A percentile compares a stretch with the other conserved stretches of the same genome.
These are phyloP conservation scores for Mimumesa dahlbomi DNA, from an alignment of 2,888 invertebrate genomes.

Conservation along the genomic window DNA sequence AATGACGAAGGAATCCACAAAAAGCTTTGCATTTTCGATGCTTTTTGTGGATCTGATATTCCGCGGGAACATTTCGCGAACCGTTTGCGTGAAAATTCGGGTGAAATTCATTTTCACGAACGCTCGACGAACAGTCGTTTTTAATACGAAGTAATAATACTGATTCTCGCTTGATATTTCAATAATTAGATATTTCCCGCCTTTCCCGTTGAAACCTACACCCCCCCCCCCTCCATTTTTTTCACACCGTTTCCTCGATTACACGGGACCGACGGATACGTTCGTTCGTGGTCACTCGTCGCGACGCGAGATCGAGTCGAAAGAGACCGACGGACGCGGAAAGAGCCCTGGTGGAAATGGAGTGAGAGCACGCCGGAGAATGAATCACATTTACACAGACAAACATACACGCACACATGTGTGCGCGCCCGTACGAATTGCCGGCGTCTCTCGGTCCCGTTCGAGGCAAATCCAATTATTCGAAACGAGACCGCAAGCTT, in stretches of 20 bases:
- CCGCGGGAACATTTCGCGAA: no score
- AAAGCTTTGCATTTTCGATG: no score
- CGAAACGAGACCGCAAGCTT: slow-evolving; percentile 76
- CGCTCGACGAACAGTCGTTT: no score
- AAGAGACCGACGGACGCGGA: slow-evolving; percentile 16
- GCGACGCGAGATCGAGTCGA: background rate
- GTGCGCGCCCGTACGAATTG: slow-evolving; percentile 50
- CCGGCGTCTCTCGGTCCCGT: slow-evolving; percentile 66
- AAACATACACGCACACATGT: slow-evolving; percentile 1
- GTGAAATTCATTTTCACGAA: no score
- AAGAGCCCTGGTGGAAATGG: slow-evolving; percentile 23
- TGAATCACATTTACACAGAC: slow-evolving; percentile 35
- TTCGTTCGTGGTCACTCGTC: slow-evolving; percentile 8
- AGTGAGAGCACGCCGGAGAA: slow-evolving; percentile 25
- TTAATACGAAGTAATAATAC: no score
- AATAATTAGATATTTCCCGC: no score
- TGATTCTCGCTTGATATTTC: no score
- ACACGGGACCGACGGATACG: slow-evolving; percentile 11
- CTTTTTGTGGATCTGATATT: no score
- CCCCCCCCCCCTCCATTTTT: background rate
- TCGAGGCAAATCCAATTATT: slow-evolving; percentile 76
- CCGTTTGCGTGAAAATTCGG: no score
- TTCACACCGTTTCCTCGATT: slow-evolving; percentile 15
- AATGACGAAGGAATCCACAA: no score
- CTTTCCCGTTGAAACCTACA: background rate